Evolutionary conservation across 2,113 vertebrate species (phyloP).

Genomic region (Rhabdomys dilectus): DNA sequence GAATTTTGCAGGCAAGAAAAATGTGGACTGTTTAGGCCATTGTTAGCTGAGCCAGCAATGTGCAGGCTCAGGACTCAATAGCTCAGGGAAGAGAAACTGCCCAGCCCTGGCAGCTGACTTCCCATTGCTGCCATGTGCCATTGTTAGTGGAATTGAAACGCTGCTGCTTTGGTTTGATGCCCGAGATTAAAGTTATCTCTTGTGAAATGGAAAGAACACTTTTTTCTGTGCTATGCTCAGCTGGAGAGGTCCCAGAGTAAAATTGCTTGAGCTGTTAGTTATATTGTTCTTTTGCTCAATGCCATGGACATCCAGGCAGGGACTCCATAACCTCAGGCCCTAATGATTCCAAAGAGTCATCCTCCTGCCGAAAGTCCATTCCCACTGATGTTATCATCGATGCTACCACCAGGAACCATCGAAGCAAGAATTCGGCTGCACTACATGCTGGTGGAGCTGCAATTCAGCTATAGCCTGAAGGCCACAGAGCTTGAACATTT

Average conservation of each 20-base stretch:
- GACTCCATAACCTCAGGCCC: conserved; percentile 59
- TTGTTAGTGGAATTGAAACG: conserved; percentile 31
- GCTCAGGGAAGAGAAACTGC: not conserved
- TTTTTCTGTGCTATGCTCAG: conserved; percentile 51
- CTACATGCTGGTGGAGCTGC: not conserved
- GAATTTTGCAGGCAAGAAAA: conserved; percentile 35
- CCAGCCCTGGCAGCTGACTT: not conserved
- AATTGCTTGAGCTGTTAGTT: conserved; percentile 65
- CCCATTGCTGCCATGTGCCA: conserved; percentile 3
- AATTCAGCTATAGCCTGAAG: conserved; percentile 25
- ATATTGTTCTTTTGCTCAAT: conserved; percentile 50
- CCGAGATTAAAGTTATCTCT: conserved; percentile 67
- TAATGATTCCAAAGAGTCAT: conserved; percentile 45
- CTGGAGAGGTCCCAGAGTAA: conserved; percentile 52
- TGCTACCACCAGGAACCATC: not conserved
- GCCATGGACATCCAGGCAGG: conserved; percentile 62
- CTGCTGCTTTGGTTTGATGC: conserved; percentile 54
- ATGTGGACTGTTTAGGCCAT: not conserved
- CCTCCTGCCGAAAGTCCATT: conserved; percentile 49
- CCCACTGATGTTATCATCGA: conserved; percentile 23
- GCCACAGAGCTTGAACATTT: not conserved
- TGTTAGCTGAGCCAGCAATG: not conserved
- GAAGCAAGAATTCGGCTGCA: conserved; percentile 11
- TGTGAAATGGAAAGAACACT: conserved; percentile 60
- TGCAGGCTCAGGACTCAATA: not conserved